Percentiles rank a stretch among this genome's conserved stretches.
These are phyloP conservation scores for Synanthedon myopaeformis DNA, from an alignment of 2,888 invertebrate species.

Conservation along the genomic window DNA sequence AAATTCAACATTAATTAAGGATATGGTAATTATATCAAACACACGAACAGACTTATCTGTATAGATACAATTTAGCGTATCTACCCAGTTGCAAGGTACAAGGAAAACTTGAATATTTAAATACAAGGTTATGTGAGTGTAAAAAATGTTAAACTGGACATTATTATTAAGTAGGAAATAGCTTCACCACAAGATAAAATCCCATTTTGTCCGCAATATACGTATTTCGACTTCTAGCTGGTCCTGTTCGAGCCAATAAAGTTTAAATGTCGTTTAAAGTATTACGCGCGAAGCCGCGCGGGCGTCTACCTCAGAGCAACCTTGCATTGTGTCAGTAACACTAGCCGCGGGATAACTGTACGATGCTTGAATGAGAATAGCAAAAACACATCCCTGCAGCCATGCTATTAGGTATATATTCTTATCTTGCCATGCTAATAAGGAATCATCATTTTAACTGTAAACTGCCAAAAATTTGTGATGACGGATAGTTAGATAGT, in stretches of 20 bases:
- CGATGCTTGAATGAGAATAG: slow-evolving; percentile 49
- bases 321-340: slow-evolving; percentile 65
- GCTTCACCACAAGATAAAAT: slow-evolving; percentile 13
- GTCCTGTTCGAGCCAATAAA: slow-evolving; percentile 31
- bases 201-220: slow-evolving; percentile 16
- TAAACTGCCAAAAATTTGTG: too few relatives aligned
- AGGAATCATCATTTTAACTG: too few relatives aligned
- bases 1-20: too few relatives aligned
- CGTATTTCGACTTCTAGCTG: slow-evolving; percentile 28
- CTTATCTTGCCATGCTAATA: too few relatives aligned
- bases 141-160: slow-evolving; percentile 20
- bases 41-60: not conserved
- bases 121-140: slow-evolving; percentile 21
- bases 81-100: slow-evolving; percentile 1
- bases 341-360: slow-evolving; percentile 53
- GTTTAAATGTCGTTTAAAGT: slow-evolving; percentile 44
- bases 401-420: too few relatives aligned
- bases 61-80: not conserved
- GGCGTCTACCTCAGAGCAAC: slow-evolving; percentile 53
- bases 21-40: not conserved
- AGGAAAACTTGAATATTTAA: slow-evolving; percentile 20
- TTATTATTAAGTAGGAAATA: slow-evolving; percentile 34
- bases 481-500: too few relatives aligned
- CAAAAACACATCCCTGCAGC: slow-evolving; percentile 23
- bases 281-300: slow-evolving; percentile 35